Conservation (phyloP, 2,888 invertebrate genomes). For the Caenorhabditis angaria region DNA sequence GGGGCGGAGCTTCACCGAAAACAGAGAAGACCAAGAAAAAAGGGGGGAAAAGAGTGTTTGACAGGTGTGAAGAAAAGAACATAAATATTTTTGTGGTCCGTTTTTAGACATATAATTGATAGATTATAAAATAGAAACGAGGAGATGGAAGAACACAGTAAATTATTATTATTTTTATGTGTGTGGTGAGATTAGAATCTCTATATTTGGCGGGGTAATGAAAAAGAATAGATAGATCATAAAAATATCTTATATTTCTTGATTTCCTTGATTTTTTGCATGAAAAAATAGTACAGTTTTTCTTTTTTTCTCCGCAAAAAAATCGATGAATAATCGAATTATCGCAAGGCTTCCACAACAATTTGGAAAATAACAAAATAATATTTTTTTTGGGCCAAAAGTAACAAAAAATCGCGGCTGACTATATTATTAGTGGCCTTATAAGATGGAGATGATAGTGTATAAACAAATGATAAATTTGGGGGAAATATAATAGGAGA, state of each 20-base stretch:
- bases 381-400: no score
- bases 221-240: no score
- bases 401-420: slow-evolving; percentile 1
- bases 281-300: no score
- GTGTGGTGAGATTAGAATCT: not conserved
- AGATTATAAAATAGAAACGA: not conserved
- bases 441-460: slow-evolving; percentile 11
- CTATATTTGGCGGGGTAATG: no score
- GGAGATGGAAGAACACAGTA: not conserved
- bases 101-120: not conserved
- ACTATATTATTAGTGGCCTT: slow-evolving; percentile 4
- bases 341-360: no score
- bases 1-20: not conserved
- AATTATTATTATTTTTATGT: not conserved
- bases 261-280: no score
- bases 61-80: slow-evolving; percentile 5
- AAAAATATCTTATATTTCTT: no score
- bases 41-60: not conserved
- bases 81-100: not conserved
- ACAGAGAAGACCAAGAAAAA: not conserved
- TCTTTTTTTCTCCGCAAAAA: no score
- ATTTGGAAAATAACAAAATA: no score
- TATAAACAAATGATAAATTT: slow-evolving; percentile 11
- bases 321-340: no score
- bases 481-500: not conserved